Evolutionary conservation across 1,140 invertebrate genomes (phyloP).

Genomic region (Drosophila sulfurigaster): DNA sequence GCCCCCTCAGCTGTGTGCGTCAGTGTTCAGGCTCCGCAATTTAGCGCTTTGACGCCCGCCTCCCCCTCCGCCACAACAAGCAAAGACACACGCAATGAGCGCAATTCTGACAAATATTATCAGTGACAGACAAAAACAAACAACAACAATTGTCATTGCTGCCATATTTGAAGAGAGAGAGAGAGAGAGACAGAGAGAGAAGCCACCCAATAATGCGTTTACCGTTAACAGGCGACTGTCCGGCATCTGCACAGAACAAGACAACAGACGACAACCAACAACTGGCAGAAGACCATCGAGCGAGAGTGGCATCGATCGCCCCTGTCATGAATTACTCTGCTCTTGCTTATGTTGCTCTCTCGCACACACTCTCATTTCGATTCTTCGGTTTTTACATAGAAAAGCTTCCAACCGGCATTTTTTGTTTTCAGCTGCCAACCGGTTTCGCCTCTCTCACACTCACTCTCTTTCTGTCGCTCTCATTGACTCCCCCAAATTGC

Average conservation of each 20-base stretch:
- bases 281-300: slow-evolving; percentile 27
- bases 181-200: slow-evolving; percentile 13
- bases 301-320: slow-evolving; percentile 27
- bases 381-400: slow-evolving; percentile 20
- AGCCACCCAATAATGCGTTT: slow-evolving; percentile 57
- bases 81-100: slow-evolving; percentile 28
- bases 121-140: slow-evolving; percentile 32
- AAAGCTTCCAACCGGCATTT: slow-evolving; percentile 77
- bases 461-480: slow-evolving; percentile 36
- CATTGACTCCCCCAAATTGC: slow-evolving; percentile 74
- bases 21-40: slow-evolving; percentile 51
- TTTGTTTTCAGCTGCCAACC: slow-evolving; percentile 73
- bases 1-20: slow-evolving; percentile 31
- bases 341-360: slow-evolving; percentile 12
- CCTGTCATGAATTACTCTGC: slow-evolving; percentile 4
- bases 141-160: slow-evolving; percentile 40
- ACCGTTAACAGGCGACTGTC: slow-evolving; percentile 52
- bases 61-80: slow-evolving; percentile 12
- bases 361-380: slow-evolving; percentile 13
- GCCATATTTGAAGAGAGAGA: slow-evolving; percentile 21
- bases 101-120: slow-evolving; percentile 50
- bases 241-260: slow-evolving; percentile 40
- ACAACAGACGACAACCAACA: slow-evolving; percentile 44
- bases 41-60: slow-evolving; percentile 69
- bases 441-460: slow-evolving; percentile 49